phyloP scores from a whole-genome alignment of 2,888 invertebrate species.

The Sabatieria punctata region DNA sequence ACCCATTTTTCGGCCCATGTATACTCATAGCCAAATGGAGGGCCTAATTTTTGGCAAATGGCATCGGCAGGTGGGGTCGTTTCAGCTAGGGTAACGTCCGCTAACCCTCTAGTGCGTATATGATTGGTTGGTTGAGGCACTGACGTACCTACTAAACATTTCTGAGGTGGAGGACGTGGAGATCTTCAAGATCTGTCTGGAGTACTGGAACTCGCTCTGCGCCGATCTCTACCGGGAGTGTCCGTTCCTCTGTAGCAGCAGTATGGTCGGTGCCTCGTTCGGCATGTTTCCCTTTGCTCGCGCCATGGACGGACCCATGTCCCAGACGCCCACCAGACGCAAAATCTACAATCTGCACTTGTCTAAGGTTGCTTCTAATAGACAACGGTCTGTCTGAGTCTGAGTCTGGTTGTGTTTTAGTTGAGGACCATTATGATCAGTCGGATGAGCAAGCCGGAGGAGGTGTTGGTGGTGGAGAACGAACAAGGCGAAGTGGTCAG shows the following conservation, averaged over 20 bases:
- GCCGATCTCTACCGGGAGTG: constrained; percentile 78
- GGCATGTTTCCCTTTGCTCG: too few species aligned
- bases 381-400: background rate
- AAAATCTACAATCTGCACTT: constrained; percentile 16
- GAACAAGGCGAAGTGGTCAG: constrained; percentile 88
- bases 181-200: constrained; percentile 97
- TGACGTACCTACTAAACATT: constrained; percentile 37
- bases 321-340: constrained; percentile 12
- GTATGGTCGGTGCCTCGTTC: too few species aligned
- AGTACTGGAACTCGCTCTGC: constrained; percentile 90
- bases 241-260: too few species aligned
- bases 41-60: too few species aligned
- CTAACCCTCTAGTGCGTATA: too few species aligned
- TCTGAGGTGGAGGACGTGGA: constrained; percentile 98
- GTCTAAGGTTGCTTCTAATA: constrained; percentile 3
- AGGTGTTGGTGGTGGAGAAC: constrained; percentile 97
- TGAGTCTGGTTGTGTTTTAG: constrained; percentile 21
- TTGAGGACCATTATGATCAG: constrained; percentile 95
- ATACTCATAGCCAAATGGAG: too few species aligned
- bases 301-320: too few species aligned
- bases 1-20: too few species aligned
- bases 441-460: constrained; percentile 98
- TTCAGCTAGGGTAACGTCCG: too few species aligned
- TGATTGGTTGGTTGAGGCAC: too few species aligned
- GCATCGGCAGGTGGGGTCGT: too few species aligned